A percentile compares a stretch with the other conserved stretches of the same genome.
phyloP scores from a whole-genome alignment of 2,113 vertebrate genomes.

The Dipodomys stephensi region DNA sequence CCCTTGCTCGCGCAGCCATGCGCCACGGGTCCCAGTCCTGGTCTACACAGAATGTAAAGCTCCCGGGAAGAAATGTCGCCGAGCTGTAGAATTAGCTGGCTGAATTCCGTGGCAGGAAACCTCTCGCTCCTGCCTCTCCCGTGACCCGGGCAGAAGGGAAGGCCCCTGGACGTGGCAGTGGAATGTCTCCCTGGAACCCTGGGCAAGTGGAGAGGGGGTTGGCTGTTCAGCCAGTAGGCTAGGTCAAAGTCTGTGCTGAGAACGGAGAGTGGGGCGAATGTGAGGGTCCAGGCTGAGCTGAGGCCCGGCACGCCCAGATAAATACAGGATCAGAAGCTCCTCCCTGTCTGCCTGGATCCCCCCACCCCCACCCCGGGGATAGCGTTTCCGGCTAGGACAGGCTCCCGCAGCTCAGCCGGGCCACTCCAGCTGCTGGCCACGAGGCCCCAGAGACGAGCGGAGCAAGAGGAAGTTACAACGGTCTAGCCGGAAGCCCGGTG shows the following conservation, averaged over 20 bases:
- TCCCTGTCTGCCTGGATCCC: too few species aligned
- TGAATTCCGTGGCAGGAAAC: too few species aligned
- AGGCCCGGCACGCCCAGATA: fast-evolving
- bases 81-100: too few species aligned
- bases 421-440: too few species aligned
- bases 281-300: neutral
- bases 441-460: neutral
- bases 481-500: neutral
- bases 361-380: too few species aligned
- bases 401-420: too few species aligned
- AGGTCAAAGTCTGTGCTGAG: neutral
- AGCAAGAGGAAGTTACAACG: neutral
- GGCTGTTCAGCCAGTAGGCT: neutral
- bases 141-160: neutral
- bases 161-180: fast-evolving
- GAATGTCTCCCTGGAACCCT: neutral
- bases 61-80: too few species aligned
- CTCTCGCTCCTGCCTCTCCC: neutral
- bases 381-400: neutral
- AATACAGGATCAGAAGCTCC: too few species aligned
- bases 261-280: fast-evolving
- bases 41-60: too few species aligned
- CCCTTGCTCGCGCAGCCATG: too few species aligned
- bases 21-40: too few species aligned
- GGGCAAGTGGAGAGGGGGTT: too few species aligned